Base-by-base conservation (phyloP, 1,140 invertebrate species). In the Pogonus chalceus region DNA sequence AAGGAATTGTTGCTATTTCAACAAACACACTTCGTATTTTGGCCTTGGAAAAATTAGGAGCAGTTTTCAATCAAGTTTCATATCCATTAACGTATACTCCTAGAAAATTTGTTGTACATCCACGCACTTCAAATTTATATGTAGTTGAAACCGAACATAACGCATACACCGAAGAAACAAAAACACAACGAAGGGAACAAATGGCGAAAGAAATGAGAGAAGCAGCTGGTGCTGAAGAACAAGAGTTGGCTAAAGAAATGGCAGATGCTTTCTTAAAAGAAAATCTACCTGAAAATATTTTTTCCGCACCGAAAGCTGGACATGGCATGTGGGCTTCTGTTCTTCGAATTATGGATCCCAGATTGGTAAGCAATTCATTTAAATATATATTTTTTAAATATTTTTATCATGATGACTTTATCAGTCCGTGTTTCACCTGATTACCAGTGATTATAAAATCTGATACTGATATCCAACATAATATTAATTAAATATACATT, bases 1-100 rank as follows among this genome's bases (percentile, higher is more conserved):
- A 99, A 73, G 97, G 96, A 14, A 96, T 99, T 60, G 97, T 99
- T 4, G 96, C 97, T 0, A 99, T 99, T 70, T 96, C 95, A 0
- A 91, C 91, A 0, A 99, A 99, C 64, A 99, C 96, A 0, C 74
- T 99, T 22, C 81, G 94, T 58, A 99, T 99, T 80, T 81, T 99
- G 65, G 95, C 96, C 0, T 73, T 99, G 14, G 97, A 99, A 71
- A 99, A 99, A 72, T 73, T 99, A 0, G 97, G 97, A 0, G 95
- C 93, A 0, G 93, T 99, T 2, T 99, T 99, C 66, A 99, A 99
- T 76, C 95, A 98, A 72, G 82, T 90, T 20, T 87, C 85, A 7
- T 85, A 92, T 61, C 88, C 90, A 0, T 72, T 99, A 22, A 92
- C 97, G 59, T 98, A 94, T 64, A 99, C 97, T 0, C 96, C 96